Evolutionary conservation across 2,888 invertebrate species (phyloP), one percentile per base, ranked within the genome.

Genomic region (Prosopocoilus inquinatus): DNA sequence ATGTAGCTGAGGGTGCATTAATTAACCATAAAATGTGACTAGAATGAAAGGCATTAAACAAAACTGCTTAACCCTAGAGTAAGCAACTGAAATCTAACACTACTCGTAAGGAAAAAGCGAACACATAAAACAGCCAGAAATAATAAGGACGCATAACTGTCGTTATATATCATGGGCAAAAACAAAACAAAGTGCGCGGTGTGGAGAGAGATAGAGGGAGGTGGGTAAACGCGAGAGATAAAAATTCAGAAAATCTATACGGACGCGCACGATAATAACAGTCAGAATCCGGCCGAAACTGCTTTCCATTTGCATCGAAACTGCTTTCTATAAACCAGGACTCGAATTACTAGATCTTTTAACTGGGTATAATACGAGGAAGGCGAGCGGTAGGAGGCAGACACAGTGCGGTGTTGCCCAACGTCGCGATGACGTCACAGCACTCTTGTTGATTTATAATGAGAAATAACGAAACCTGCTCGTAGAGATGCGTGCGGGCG

Each of bases 401-500:
- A 33, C 43, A 56, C 58, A 67, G 68, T 63, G 67, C 74, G 66
- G 59, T 67, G 73, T 74, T 73, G 75, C 73, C 73, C 57, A 47
- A 60, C 61, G 53, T 60, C 57, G 50, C 61, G 59, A 62, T 75
- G 73, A 75, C 75, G 75, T 76, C 75, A 74, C 64, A 58, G 62
- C 68, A 69, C 71, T 73, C 73, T 70, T 73, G 73, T 74, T 76
- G 75, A 76, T 75, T 75, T 76, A 75, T 74, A 75, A 75, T 72
- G 74, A 74, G 75, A 74, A 75, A 75, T 72, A 73, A 71, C 69
- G 68, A 70, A 73, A 74, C 72, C 72, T 73, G 72, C 67, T 66
- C 64, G 67, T 64, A 66, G 67, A 67, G 66, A 66, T 69, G 66
- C 61, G 68, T 60, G 66, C 66, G 66, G 50, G 58, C 45, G 33